phyloP scores from a whole-genome alignment of 2,797 vertebrate genomes.

The Gouania willdenowi region DNA sequence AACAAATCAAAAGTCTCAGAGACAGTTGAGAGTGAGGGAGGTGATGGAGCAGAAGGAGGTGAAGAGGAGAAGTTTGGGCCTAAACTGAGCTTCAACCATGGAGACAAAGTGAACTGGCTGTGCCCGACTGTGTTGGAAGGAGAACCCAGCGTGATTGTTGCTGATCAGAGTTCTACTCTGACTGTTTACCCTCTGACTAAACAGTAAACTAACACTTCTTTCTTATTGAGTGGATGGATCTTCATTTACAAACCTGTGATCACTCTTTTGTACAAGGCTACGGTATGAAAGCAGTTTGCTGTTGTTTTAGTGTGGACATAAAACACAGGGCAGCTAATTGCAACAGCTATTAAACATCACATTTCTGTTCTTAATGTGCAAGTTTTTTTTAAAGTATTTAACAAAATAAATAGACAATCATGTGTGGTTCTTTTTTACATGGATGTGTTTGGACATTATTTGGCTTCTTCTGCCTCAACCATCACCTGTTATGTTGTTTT shows the following conservation, averaged over 20 bases:
- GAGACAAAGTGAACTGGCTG: constrained; percentile 95
- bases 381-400: neutral
- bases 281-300: too few species aligned
- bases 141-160: constrained; percentile 81
- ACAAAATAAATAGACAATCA: neutral
- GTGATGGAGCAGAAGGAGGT: constrained; percentile 5
- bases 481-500: too few species aligned
- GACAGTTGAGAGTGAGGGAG: constrained; percentile 15
- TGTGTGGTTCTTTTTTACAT: neutral
- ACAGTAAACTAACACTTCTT: constrained; percentile 25
- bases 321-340: too few species aligned
- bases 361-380: too few species aligned
- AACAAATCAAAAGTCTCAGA: constrained; percentile 8
- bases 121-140: constrained; percentile 80
- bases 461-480: too few species aligned
- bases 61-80: constrained; percentile 53
- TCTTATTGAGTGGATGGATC: too few species aligned
- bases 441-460: too few species aligned
- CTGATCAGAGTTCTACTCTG: constrained; percentile 83
- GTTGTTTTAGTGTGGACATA: too few species aligned
- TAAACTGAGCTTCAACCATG: constrained; percentile 81
- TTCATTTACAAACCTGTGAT: too few species aligned
- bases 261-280: too few species aligned
- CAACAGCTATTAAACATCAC: too few species aligned
- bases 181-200: constrained; percentile 78